Percentiles rank a stretch among this genome's conserved stretches.
phyloP scores from a whole-genome alignment of 2,113 vertebrate species.

The Triplophysa dalaica region DNA sequence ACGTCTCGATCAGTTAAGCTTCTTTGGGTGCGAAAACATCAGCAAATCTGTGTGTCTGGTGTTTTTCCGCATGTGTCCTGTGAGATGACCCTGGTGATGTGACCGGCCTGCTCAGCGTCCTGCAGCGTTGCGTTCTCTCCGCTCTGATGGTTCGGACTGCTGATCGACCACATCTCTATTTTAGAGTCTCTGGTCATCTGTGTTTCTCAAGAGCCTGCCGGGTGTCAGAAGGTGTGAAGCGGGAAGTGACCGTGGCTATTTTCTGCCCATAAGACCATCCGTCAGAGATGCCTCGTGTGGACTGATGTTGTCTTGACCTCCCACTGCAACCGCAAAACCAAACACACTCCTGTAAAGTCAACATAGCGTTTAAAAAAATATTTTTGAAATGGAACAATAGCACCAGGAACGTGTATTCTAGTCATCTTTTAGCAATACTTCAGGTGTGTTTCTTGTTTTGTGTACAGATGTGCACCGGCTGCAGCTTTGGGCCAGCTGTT shows the following conservation, averaged over 20 bases:
- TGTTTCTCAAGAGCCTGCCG: constrained; percentile 36
- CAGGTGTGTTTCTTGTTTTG: constrained; percentile 58
- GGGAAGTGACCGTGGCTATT: constrained; percentile 45
- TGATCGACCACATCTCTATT: constrained; percentile 45
- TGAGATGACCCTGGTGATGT: constrained; percentile 14
- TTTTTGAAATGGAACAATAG: too few relatives aligned
- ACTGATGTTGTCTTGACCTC: constrained; percentile 39
- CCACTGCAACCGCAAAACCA: neutral
- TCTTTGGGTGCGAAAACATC: too few relatives aligned
- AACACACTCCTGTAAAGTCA: neutral
- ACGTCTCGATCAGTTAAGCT: too few relatives aligned
- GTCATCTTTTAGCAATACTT: neutral
- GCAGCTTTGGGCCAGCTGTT: constrained; percentile 48
- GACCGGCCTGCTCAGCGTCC: constrained; percentile 35
- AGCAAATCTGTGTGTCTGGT: too few relatives aligned
- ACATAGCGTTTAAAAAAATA: too few relatives aligned
- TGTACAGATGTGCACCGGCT: constrained; percentile 58
- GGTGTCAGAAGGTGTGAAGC: constrained; percentile 26
- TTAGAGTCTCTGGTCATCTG: neutral
- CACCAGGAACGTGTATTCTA: too few relatives aligned
- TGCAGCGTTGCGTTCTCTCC: neutral
- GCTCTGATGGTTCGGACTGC: constrained; percentile 6
- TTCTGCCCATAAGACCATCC: constrained; percentile 55
- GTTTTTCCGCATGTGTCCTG: neutral
- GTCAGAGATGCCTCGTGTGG: constrained; percentile 40